Evolutionary conservation across 2,888 invertebrate species (phyloP), one percentile per base, ranked within the genome.

Genomic region (Venusia cambrica): DNA sequence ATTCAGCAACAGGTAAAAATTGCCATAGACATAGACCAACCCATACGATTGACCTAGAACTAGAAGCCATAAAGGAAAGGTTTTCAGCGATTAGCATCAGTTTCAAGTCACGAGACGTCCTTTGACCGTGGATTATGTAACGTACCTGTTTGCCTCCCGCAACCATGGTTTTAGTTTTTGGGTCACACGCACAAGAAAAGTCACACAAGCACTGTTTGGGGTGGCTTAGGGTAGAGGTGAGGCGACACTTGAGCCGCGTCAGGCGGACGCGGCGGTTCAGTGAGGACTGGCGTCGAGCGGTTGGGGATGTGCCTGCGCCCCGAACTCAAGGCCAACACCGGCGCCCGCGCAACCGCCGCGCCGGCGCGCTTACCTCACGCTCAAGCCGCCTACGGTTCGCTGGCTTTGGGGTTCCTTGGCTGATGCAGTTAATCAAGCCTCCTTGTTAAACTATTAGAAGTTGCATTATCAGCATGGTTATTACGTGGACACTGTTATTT

Each of bases 141-240:
- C 62, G 57, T 73, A 88, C 88, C 87, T 88, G 87, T 73, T 88
- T 88, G 52, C 87, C 87, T 66, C 88, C 87, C 62, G 87, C 87
- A 47, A 88, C 88, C 88, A 88, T 88, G 57, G 61, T 85, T 78
- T 34, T 53, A 47, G 51, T 65, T 64, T 57, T 43, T 28, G 40
- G 49, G 57, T 68, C 63, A 72, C 74, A 57, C 49, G 63, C 80
- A 80, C 77, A 65, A 68, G 49, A 36, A 65, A 68, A 65, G 73
- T 70, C 74, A 76, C 73, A 68, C 62, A 51, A 67, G 68, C 76
- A 65, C 54, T 51, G 59, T 62, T 59, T 51, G 48, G 53, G 48
- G 36, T 45, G 44, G 54, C 51, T 52, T 36, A 38, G 38, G 53
- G 55, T 55, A 57, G 51, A 51, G 31, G 44, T 54, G 56, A 47